Evolutionary conservation across 2,113 vertebrate genomes (phyloP), one percentile per base, ranked within the genome.

Genomic region (Tachycineta bicolor): DNA sequence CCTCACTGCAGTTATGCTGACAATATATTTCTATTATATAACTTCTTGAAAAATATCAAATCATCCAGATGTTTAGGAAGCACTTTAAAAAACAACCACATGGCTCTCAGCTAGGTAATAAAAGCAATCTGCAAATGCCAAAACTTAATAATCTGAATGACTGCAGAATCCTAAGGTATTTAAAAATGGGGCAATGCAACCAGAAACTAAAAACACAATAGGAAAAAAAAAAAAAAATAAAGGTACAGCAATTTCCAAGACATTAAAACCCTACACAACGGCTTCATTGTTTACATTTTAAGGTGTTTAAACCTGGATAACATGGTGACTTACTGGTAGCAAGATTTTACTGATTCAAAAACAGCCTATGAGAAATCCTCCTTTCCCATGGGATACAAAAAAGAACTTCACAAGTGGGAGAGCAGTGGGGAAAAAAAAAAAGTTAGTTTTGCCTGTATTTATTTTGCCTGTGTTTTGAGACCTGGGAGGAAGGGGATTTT

Each of bases 11-110:
- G 25, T 50, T 92, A 63, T 87, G 13, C 60, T 87, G 41, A 78
- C 11, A 73, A 78, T 73, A 67, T 75, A 81, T 68, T 87, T 65
- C 29, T 80, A 25, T 73, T 89, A 31, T 75, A 15, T 81, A 89
- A 95, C 75, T 77, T 94, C 23, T 65, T 87, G 79, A 86, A 62
- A 31, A 95, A 96, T 95, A 96, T 83, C 74, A 77, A 93, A 96
- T 94, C 49, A 95, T 34, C 15, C 19, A 86, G 26, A 87, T 92
- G 26, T 94, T 93, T 82, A 69, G 59, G n/a, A 95, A 97, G 93
- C 3, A 4, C 5, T 68, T 85, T 76, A 43, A 90, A 78, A 93
- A 89, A 75, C 58, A 88, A 85, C 78, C 11, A 73, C 5, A 55
- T 67, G 52, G 49, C 37, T 80, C 31, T 80, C 53, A 91, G 37